Percentiles rank a stretch among this genome's conserved stretches.
Conservation (phyloP, 2,113 vertebrate species). For the Microcebus jonahi region DNA sequence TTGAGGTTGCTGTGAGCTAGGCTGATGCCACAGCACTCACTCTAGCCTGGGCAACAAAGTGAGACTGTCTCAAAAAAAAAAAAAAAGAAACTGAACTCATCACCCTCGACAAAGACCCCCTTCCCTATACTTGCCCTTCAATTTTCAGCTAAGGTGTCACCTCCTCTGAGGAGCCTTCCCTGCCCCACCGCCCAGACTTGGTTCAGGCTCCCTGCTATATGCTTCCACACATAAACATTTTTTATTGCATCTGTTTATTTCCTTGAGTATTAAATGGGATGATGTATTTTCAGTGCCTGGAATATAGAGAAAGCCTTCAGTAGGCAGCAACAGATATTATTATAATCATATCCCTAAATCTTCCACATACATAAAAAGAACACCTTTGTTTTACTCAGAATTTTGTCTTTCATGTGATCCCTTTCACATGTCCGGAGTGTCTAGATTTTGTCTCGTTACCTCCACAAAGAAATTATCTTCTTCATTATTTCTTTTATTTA, state of each 20-base stretch:
- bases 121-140: background rate
- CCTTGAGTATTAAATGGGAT: background rate
- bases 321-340: background rate
- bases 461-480: background rate
- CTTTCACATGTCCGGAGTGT: background rate
- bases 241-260: conserved; percentile 22
- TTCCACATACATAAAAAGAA: background rate
- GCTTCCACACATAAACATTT: background rate
- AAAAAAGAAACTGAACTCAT: background rate
- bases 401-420: background rate
- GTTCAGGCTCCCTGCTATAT: background rate
- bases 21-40: too few relatives aligned
- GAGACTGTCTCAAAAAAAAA: too few relatives aligned
- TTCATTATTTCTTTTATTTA: conserved; percentile 2
- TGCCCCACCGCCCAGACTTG: background rate
- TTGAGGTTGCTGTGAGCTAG: too few relatives aligned
- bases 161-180: background rate
- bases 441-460: conserved; percentile 10
- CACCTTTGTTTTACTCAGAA: background rate
- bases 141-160: background rate
- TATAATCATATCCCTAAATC: background rate
- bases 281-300: background rate
- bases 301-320: conserved; percentile 13
- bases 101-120: background rate
- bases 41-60: too few relatives aligned